Conservation (phyloP, 2,113 vertebrate species). For the Thunnus thynnus region DNA sequence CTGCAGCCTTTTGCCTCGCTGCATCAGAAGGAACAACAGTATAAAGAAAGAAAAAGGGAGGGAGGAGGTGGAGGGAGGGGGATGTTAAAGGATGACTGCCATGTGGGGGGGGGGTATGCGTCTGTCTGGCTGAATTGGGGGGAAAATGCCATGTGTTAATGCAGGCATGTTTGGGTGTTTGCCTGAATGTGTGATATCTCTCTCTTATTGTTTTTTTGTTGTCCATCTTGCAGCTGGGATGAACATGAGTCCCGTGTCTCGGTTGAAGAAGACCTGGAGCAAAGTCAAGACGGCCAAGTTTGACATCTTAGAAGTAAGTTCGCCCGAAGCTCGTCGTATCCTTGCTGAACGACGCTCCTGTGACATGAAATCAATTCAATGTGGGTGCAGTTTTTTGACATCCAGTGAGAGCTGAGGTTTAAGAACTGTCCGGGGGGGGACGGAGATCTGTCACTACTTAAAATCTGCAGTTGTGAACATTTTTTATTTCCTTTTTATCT, state of each 20-base stretch:
- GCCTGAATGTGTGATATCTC: constrained; percentile 25
- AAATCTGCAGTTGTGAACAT: background rate
- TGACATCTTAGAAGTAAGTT: constrained; percentile 92
- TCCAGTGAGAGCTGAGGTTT: too few species aligned
- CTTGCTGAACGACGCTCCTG: background rate
- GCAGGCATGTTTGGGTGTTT: constrained; percentile 42
- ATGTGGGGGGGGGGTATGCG: constrained; percentile 1
- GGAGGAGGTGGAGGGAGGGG: background rate
- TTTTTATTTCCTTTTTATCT: background rate
- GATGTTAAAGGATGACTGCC: constrained; percentile 9
- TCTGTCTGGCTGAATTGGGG: constrained; percentile 44
- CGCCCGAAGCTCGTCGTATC: background rate
- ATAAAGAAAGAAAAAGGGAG: constrained; percentile 8
- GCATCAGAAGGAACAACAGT: constrained; percentile 53
- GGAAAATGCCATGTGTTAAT: constrained; percentile 60
- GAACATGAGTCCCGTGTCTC: constrained; percentile 97
- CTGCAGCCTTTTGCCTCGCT: constrained; percentile 46
- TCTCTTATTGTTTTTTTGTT: constrained; percentile 36
- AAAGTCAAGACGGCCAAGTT: constrained; percentile 97
- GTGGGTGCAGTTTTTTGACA: background rate
- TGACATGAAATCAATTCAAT: too few species aligned
- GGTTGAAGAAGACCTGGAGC: constrained; percentile 96
- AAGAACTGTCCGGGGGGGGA: too few species aligned
- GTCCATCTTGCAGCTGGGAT: constrained; percentile 88
- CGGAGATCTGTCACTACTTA: too few species aligned